Evolutionary conservation across 2,888 invertebrate genomes (phyloP).

Genomic region (Parapristionchus giblindavisi): DNA sequence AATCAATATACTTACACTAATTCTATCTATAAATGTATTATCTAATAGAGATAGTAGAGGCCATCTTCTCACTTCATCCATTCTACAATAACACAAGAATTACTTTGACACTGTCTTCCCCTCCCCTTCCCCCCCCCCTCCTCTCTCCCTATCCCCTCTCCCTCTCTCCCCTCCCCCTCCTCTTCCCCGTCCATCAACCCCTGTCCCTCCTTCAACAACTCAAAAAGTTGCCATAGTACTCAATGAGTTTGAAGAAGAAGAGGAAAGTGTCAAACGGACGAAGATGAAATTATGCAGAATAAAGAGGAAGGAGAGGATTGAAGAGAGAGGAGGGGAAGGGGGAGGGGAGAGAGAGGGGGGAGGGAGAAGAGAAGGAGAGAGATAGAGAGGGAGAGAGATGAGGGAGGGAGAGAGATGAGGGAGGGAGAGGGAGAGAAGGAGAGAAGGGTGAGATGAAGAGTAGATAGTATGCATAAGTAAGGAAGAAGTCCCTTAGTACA

Average conservation of each 20-base stretch:
- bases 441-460: too few relatives aligned
- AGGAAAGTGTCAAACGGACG: too few relatives aligned
- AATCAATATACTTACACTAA: background rate
- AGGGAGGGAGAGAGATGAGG: background rate
- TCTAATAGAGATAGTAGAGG: slow-evolving; percentile 35
- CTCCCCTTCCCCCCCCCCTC: background rate
- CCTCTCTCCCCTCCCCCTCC: background rate
- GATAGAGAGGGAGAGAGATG: too few relatives aligned
- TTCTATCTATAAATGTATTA: slow-evolving; percentile 12
- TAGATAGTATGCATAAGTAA: too few relatives aligned
- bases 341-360: background rate
- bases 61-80: slow-evolving; percentile 33
- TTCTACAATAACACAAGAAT: background rate
- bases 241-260: too few relatives aligned
- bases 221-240: too few relatives aligned
- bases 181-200: background rate
- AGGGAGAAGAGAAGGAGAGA: background rate
- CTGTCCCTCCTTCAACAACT: background rate
- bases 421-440: too few relatives aligned
- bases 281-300: background rate
- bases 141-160: background rate
- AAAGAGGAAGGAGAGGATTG: background rate
- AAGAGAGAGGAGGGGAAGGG: background rate
- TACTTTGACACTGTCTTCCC: background rate
- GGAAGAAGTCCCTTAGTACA: too few relatives aligned